phyloP scores from a whole-genome alignment of 2,888 invertebrate species.

The Eueremaeus valkanovi region DNA sequence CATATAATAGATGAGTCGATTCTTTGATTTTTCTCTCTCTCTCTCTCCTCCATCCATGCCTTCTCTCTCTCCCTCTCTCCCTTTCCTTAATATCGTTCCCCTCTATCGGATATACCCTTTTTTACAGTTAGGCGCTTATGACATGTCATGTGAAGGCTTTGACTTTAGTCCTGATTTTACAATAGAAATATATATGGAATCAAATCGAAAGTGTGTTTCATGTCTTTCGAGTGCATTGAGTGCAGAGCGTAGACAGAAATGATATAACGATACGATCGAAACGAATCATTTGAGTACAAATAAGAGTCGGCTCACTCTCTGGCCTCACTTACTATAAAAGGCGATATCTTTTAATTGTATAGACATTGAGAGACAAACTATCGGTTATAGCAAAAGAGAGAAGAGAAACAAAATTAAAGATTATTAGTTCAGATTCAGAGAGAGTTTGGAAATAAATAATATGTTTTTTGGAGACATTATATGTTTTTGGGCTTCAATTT shows the following conservation, averaged over 20 bases:
- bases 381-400: background rate
- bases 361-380: background rate
- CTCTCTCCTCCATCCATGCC: background rate
- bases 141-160: background rate
- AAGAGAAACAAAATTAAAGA: background rate
- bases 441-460: too few relatives aligned
- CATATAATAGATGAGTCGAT: background rate
- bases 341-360: background rate
- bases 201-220: background rate
- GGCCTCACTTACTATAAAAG: background rate
- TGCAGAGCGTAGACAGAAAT: background rate
- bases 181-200: background rate
- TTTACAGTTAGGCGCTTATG: background rate
- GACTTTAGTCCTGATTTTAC: background rate
- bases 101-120: background rate
- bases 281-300: background rate
- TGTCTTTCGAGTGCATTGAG: too few relatives aligned
- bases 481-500: background rate
- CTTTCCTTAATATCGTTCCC: too few relatives aligned
- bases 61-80: background rate
- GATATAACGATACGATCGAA: background rate
- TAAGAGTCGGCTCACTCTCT: background rate
- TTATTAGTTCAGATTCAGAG: background rate
- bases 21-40: background rate
- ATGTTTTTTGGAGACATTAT: background rate